phyloP scores from a whole-genome alignment of 2,797 vertebrate species.

The Onychomys leucogaster region DNA sequence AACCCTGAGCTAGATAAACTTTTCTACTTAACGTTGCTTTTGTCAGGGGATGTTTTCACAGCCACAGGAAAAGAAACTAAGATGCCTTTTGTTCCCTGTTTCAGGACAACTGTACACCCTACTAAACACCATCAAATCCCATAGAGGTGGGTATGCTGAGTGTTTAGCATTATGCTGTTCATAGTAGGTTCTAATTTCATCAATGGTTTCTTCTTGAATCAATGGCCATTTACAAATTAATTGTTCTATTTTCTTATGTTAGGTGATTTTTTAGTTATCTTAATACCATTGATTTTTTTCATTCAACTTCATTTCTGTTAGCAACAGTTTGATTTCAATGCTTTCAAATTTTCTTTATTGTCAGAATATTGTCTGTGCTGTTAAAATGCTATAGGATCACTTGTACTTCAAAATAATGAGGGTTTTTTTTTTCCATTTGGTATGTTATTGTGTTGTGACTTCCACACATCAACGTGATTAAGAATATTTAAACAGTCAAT shows the following conservation, averaged over 20 bases:
- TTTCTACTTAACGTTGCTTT: neutral
- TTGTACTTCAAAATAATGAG: neutral
- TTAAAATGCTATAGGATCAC: neutral
- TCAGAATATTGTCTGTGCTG: neutral
- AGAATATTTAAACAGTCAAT: neutral
- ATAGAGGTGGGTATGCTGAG: neutral
- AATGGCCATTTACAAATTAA: neutral
- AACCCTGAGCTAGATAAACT: neutral
- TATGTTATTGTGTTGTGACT: neutral
- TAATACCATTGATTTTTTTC: neutral
- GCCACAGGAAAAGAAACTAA: neutral
- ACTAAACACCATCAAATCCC: neutral
- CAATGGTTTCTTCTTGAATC: neutral
- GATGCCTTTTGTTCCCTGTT: neutral
- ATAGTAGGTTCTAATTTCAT: conserved; percentile 15
- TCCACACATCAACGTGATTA: neutral
- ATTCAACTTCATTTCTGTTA: neutral
- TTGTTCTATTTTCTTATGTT: neutral
- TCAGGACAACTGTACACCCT: neutral
- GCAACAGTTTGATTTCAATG: neutral
- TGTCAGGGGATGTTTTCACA: neutral
- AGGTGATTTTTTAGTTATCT: neutral
- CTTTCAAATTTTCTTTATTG: neutral
- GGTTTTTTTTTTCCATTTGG: neutral
- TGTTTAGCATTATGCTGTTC: neutral